Percentiles rank a stretch among this genome's conserved stretches.
These are phyloP conservation scores for Actinostola sp. DNA, from an alignment of 92 coral and sea anemone species.

Conservation along the genomic window DNA sequence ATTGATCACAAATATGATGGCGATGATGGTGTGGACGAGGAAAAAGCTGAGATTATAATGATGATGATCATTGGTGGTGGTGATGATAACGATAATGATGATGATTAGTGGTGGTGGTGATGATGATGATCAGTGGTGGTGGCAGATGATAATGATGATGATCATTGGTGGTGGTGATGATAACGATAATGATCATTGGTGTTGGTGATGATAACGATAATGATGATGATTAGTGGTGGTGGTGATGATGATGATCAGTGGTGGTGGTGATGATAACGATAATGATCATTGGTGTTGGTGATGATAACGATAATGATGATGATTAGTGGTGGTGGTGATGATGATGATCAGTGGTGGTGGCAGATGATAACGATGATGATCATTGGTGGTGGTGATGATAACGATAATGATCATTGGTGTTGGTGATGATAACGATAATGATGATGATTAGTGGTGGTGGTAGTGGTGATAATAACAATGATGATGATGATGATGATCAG, in stretches of 20 bases:
- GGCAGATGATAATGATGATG: conserved; percentile 4
- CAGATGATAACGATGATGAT: no score
- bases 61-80: not conserved
- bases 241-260: not conserved
- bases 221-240: conserved; percentile 7
- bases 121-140: not conserved
- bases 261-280: not conserved
- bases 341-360: no score
- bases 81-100: conserved; percentile 2
- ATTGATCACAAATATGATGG: not conserved
- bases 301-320: no score
- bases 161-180: not conserved
- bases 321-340: not conserved
- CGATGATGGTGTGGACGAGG: conserved; percentile 2
- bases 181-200: conserved; percentile 1
- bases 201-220: no score
- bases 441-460: not conserved
- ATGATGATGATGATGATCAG: no score
- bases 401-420: not conserved
- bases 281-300: no score
- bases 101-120: not conserved
- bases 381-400: not conserved
- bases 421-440: not conserved
- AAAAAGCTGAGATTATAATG: not conserved
- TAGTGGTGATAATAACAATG: not conserved